Evolutionary conservation across 2,797 vertebrate genomes (phyloP).

Genomic region (Myotis planiceps): DNA sequence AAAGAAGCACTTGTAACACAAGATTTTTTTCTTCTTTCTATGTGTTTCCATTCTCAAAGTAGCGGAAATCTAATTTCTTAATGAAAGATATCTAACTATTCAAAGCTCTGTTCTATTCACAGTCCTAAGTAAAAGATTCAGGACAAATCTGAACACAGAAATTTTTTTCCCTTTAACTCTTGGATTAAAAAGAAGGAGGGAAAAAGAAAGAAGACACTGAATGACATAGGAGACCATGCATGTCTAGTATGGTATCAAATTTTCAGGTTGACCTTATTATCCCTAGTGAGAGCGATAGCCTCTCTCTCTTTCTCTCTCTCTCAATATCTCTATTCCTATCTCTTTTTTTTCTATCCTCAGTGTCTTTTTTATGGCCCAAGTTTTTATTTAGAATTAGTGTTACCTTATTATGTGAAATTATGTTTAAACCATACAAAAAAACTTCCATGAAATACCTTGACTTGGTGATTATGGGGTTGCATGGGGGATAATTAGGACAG

Average conservation of each 20-base stretch:
- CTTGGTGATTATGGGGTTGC: background rate
- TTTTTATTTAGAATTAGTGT: background rate
- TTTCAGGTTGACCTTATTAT: background rate
- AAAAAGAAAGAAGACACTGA: background rate
- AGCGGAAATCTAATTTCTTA: slow-evolving; percentile 4
- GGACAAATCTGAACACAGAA: background rate
- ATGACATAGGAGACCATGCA: background rate
- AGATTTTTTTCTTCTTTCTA: background rate
- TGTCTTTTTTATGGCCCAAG: background rate
- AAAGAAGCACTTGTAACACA: background rate
- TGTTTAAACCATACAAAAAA: slow-evolving; percentile 5
- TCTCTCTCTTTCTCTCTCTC: too few relatives aligned
- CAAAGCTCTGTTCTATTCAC: background rate
- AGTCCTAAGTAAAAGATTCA: background rate
- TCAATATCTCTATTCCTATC: background rate
- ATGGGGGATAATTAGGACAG: background rate
- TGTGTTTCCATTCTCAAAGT: slow-evolving; percentile 18
- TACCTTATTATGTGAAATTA: background rate
- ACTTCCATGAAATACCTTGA: background rate
- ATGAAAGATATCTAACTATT: background rate
- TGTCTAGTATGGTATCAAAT: background rate
- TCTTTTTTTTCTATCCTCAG: background rate
- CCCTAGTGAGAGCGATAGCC: background rate
- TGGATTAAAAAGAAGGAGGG: background rate
- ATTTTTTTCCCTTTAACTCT: background rate